Percentiles rank a stretch among this genome's conserved stretches.
Conservation (phyloP, 1,140 invertebrate genomes). For the Antheraea mylitta region DNA sequence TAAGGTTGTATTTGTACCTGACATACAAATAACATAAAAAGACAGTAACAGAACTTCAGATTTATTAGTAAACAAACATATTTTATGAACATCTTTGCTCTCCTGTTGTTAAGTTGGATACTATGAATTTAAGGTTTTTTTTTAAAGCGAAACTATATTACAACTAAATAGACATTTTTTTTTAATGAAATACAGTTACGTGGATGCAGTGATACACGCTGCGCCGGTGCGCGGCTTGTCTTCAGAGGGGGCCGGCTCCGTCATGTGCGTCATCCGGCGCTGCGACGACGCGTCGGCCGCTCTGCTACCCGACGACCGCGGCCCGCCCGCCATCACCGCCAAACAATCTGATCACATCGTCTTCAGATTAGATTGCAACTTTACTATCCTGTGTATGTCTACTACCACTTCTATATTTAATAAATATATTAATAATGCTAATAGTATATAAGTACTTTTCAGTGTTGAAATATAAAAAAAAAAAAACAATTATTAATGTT, state of each 20-base stretch:
- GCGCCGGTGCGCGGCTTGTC: constrained; percentile 84
- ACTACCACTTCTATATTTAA: background rate
- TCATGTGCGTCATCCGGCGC: constrained; percentile 87
- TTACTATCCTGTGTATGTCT: constrained; percentile 85
- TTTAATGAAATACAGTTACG: constrained; percentile 45
- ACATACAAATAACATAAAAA: too few relatives aligned
- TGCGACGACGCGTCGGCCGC: constrained; percentile 88
- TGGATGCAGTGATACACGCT: constrained; percentile 78
- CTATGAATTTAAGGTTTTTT: too few relatives aligned
- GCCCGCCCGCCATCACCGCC: constrained; percentile 80
- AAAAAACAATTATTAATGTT: background rate
- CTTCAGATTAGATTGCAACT: constrained; percentile 92
- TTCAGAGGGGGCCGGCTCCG: constrained; percentile 80
- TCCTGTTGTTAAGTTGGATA: too few relatives aligned
- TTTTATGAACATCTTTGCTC: too few relatives aligned
- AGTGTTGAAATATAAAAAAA: too few relatives aligned
- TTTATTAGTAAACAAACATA: too few relatives aligned
- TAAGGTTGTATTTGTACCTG: too few relatives aligned
- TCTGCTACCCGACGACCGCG: constrained; percentile 80
- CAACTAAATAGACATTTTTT: background rate
- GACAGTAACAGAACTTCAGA: too few relatives aligned
- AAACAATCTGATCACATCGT: constrained; percentile 95
- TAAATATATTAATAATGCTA: too few relatives aligned
- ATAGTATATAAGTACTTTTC: too few relatives aligned
- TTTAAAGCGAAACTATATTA: too few relatives aligned